Evolutionary conservation across 2,888 invertebrate genomes (phyloP).

Genomic region (Melanchra persicariae): DNA sequence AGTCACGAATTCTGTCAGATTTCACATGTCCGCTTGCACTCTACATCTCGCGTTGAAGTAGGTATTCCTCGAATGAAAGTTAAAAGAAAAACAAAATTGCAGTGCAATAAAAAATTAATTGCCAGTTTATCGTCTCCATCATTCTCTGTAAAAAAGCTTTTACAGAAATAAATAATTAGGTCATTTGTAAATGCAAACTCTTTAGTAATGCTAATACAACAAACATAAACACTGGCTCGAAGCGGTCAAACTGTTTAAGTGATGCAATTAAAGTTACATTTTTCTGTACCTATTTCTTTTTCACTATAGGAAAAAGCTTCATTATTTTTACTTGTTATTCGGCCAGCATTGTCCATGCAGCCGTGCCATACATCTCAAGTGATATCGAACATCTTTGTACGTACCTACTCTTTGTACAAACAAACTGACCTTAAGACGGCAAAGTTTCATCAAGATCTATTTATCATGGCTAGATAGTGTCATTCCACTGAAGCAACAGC

Average conservation of each 20-base stretch:
- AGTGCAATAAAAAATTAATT: no score
- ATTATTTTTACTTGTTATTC: background rate
- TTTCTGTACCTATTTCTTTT: background rate
- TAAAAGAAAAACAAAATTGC: no score
- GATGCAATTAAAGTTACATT: slow-evolving; percentile 19
- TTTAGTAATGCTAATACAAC: background rate
- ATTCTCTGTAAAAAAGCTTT: background rate
- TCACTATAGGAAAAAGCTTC: background rate
- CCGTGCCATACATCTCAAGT: background rate
- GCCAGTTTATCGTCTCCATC: no score
- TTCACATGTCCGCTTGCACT: no score
- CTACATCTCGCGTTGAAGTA: no score
- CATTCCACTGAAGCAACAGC: slow-evolving; percentile 17
- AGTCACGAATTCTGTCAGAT: no score
- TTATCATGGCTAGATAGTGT: slow-evolving; percentile 16
- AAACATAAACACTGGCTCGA: slow-evolving; percentile 5
- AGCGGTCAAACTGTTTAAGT: background rate
- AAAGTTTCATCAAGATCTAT: slow-evolving; percentile 5
- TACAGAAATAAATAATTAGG: background rate
- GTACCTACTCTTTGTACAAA: slow-evolving; percentile 6
- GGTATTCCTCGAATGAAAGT: no score
- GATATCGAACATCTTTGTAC: slow-evolving; percentile 3
- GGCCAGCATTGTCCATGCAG: background rate
- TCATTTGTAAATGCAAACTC: background rate
- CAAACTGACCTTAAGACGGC: background rate